Base-by-base conservation (phyloP, 2,797 vertebrate species). In the Syngnathus rostellatus region DNA sequence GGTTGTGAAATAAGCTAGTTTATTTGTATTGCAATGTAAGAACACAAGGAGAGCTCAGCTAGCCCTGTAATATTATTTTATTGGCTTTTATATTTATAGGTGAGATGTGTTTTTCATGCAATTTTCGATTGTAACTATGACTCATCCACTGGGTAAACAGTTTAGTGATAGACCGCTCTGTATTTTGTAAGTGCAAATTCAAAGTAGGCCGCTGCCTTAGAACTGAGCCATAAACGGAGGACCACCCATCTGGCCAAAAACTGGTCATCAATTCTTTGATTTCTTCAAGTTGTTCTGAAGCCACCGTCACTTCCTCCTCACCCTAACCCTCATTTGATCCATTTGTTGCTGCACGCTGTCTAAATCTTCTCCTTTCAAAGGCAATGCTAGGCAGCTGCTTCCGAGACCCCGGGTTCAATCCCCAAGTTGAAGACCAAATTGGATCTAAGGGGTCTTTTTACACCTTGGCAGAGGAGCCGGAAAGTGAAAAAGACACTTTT, bases 281-380 rank as follows among this genome's bases (percentile, higher is more conserved):
- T 51, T 21, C 8, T 51, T 51, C 19, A 51, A 4, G 50, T 51
- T 51, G 17, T 50, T 17, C 1, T 50, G 6, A 37, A 16, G 31
- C 12, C 14, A 58, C 55, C 55, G 17, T 17, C 55, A 12, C 55
- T 37, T 37, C 37, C 17, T 39, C 2, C n/a, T 21, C n/a, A 51
- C 1, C 8, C 8, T 23, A 23, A 23, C 67, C 67, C 74, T 67
- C 72, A 78, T 86, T 69, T 63, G 51, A 72, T 45, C 63, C 75
- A 81, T 85, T 89, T 89, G 85, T 87, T 83, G 83, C 79, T 31
- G 55, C 25, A 57, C 14, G 16, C 25, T 57, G 55, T 57, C 54
- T 86, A 85, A 83, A 81, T 68, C 70, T 64, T 72, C 71, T 81
- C 68, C 71, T 83, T 77, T 81, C 68, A 77, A 83, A 78, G 71